These are phyloP conservation scores for Upupa epops DNA, from an alignment of 2,113 vertebrate species.

Conservation along the genomic window DNA sequence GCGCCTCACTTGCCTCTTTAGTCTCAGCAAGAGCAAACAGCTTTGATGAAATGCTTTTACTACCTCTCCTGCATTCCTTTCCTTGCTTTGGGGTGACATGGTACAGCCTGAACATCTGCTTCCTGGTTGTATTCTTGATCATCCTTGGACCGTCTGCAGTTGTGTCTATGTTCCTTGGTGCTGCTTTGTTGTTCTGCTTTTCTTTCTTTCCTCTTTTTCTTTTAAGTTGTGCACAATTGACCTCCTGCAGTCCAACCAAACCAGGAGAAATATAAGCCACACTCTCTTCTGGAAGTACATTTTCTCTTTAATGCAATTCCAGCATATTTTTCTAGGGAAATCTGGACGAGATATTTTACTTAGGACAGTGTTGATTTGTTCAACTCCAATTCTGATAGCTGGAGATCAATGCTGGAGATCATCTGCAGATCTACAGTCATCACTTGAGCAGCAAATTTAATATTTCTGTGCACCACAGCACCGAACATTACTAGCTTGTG, in stretches of 20 bases:
- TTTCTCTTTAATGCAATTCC: background rate
- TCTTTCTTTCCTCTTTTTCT: background rate
- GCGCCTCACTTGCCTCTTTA: background rate
- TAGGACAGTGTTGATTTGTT: background rate
- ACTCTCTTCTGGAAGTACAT: background rate
- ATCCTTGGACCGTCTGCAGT: background rate
- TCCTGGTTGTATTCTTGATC: background rate
- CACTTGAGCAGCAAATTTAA: background rate
- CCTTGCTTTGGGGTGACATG: background rate
- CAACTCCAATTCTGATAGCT: background rate
- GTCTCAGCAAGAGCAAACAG: background rate
- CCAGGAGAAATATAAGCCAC: background rate
- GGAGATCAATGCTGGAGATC: background rate
- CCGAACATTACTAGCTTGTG: background rate
- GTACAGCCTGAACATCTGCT: background rate
- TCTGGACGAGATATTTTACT: background rate
- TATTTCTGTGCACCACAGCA: background rate
- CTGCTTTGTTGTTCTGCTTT: background rate
- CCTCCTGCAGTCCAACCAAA: background rate
- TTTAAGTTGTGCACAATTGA: background rate
- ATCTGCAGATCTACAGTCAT: background rate
- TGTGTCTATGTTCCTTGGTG: background rate
- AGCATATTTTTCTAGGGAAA: background rate
- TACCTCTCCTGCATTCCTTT: background rate
- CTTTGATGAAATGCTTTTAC: background rate